These are phyloP conservation scores for Harpalus rubripes DNA, from an alignment of 2,888 invertebrate species.

Conservation along the genomic window DNA sequence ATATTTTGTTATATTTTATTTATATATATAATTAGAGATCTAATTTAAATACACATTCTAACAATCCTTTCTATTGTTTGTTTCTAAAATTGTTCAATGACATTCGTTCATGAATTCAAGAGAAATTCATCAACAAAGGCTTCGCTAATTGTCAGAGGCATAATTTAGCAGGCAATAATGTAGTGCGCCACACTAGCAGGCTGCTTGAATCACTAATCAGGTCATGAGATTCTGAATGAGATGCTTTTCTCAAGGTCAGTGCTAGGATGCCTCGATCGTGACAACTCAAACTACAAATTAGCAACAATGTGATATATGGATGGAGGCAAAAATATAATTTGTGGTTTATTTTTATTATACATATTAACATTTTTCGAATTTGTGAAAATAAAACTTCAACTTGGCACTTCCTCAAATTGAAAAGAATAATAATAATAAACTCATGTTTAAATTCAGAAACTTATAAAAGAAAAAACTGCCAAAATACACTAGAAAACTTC, in stretches of 20 bases:
- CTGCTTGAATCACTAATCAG: conserved; percentile 46
- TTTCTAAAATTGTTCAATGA: not conserved
- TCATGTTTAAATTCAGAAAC: too few relatives aligned
- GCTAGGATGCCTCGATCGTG: conserved; percentile 15
- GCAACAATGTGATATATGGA: not conserved
- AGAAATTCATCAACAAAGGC: conserved; percentile 52
- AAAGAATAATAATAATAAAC: too few relatives aligned
- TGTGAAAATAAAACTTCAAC: too few relatives aligned
- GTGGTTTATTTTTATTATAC: not conserved
- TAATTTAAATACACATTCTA: not conserved
- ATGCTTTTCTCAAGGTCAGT: conserved; percentile 61
- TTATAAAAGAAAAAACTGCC: too few relatives aligned
- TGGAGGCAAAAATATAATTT: not conserved
- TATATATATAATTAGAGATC: not conserved
- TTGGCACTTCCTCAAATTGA: too few relatives aligned
- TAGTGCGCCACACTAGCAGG: conserved; percentile 28
- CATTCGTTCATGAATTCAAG: not conserved
- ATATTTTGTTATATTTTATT: not conserved
- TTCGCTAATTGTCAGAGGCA: conserved; percentile 42
- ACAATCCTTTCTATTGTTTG: not conserved
- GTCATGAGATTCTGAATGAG: conserved; percentile 56
- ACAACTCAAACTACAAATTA: conserved; percentile 17
- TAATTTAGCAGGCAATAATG: conserved; percentile 15
- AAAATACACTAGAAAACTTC: too few relatives aligned
- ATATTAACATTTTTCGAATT: too few relatives aligned